Percentiles rank a stretch among this genome's conserved stretches.
These are phyloP conservation scores for Cranoglanis bouderius DNA, from an alignment of 2,113 vertebrate species.

Conservation along the genomic window DNA sequence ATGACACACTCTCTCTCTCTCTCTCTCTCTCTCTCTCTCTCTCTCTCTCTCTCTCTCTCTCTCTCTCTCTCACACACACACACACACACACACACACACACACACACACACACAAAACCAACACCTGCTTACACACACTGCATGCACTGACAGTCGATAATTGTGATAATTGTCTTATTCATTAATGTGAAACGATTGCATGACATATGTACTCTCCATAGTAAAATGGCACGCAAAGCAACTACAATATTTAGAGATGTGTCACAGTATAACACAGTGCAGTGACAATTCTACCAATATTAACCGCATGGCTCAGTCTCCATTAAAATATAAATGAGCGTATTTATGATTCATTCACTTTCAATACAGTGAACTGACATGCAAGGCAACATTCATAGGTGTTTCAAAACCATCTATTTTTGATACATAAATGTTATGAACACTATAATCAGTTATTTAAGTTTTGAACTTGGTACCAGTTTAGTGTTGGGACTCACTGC, in stretches of 20 bases:
- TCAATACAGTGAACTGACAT: background rate
- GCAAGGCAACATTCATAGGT: background rate
- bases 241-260: background rate
- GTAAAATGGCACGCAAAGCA: background rate
- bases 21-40: background rate
- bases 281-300: background rate
- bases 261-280: background rate
- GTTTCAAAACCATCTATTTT: background rate
- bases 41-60: background rate
- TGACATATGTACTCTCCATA: background rate
- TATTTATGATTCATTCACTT: background rate
- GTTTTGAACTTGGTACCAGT: background rate
- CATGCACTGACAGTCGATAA: background rate
- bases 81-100: background rate
- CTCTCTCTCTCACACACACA: background rate
- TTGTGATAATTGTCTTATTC: background rate
- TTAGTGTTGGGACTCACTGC: background rate
- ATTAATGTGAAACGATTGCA: background rate
- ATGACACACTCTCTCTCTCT: background rate
- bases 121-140: constrained; percentile 6
- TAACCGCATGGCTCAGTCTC: background rate
- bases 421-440: background rate
- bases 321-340: background rate
- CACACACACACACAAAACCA: background rate
- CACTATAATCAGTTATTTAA: background rate